Evolutionary conservation across 2,797 vertebrate genomes (phyloP).

Genomic region (Centropyge bicolor): DNA sequence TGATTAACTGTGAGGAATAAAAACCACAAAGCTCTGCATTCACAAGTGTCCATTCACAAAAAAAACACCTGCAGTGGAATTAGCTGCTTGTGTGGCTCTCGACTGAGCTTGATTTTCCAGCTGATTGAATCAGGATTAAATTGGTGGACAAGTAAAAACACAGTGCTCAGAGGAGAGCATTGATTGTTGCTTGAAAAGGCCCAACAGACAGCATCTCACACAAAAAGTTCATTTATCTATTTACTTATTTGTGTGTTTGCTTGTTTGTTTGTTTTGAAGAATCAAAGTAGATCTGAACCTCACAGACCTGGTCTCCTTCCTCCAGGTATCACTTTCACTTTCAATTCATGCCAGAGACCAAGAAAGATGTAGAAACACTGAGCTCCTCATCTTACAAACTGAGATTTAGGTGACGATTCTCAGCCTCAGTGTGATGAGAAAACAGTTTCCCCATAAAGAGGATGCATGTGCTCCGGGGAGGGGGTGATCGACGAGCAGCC

Average conservation of each 20-base stretch:
- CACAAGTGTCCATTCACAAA: conserved; percentile 7
- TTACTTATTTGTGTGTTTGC: neutral
- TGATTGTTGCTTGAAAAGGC: conserved; percentile 14
- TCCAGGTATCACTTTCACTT: neutral
- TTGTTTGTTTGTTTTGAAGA: neutral
- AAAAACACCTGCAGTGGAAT: neutral
- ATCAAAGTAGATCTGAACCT: neutral
- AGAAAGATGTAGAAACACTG: neutral
- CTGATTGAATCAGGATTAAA: conserved; percentile 35
- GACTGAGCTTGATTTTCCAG: conserved; percentile 17
- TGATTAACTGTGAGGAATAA: conserved; percentile 35
- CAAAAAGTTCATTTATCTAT: neutral
- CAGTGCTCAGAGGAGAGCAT: conserved; percentile 3
- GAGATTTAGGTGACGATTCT: neutral
- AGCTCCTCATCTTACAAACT: neutral
- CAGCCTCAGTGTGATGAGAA: neutral
- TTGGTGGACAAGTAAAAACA: conserved; percentile 22
- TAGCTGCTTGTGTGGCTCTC: conserved; percentile 3
- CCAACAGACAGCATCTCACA: conserved; percentile 5
- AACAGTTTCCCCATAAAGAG: conserved; percentile 1
- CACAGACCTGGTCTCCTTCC: neutral
- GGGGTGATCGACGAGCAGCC: conserved; percentile 40
- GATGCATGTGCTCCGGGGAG: neutral
- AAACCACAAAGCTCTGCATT: conserved; percentile 27
- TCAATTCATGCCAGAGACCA: too few relatives aligned